phyloP scores from a whole-genome alignment of 2,113 vertebrate species.

The Pteruthius melanotis region DNA sequence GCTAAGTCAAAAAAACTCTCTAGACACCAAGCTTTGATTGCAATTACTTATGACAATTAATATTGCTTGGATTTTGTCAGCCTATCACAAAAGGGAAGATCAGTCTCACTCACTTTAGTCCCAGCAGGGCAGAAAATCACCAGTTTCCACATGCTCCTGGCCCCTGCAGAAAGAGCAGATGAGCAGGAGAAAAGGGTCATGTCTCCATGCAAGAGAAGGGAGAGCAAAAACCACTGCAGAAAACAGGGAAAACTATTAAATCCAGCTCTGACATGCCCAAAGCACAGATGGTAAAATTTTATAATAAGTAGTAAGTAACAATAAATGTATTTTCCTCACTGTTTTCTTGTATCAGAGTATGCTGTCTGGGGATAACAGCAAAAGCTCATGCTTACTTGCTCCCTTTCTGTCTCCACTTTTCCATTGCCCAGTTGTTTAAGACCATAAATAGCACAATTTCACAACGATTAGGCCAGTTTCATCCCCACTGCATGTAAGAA shows the following conservation, averaged over 20 bases:
- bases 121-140: neutral
- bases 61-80: neutral
- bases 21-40: neutral
- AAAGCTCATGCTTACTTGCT: neutral
- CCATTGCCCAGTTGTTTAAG: neutral
- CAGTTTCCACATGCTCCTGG: neutral
- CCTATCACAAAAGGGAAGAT: neutral
- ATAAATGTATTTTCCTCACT: neutral
- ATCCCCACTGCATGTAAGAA: neutral
- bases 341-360: neutral
- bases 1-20: neutral
- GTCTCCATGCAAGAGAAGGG: neutral
- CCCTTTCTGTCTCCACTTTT: neutral
- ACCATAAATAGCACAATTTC: neutral
- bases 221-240: neutral
- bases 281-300: neutral
- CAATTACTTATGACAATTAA: neutral
- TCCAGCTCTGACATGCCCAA: neutral
- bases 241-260: neutral
- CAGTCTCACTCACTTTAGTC: neutral
- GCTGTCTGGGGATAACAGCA: neutral
- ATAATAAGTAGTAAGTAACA: neutral
- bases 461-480: neutral
- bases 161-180: neutral
- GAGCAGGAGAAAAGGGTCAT: neutral